Evolutionary conservation across 1,140 invertebrate genomes (phyloP).

Genomic region (Glomeris maerens): DNA sequence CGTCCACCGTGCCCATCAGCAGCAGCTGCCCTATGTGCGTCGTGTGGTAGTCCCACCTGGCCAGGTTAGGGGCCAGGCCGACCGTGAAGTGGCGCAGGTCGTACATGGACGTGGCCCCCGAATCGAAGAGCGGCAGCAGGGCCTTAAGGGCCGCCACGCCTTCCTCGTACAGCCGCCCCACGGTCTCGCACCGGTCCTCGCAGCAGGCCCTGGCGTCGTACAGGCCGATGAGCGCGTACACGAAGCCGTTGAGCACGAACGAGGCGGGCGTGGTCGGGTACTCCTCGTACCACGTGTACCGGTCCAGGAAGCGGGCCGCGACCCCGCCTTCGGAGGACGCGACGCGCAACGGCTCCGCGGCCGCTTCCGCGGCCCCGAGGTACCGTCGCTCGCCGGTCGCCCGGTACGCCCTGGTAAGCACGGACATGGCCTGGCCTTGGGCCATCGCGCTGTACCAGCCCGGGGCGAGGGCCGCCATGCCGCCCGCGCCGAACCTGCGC

Average conservation of each 20-base stretch:
- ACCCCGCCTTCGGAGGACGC: constrained; percentile 55
- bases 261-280: constrained; percentile 90
- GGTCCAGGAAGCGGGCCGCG: constrained; percentile 61
- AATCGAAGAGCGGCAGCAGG: constrained; percentile 84
- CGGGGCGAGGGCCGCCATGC: constrained; percentile 60
- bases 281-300: constrained; percentile 88
- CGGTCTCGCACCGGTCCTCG: constrained; percentile 37
- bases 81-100: constrained; percentile 86
- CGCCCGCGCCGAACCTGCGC: constrained; percentile 49
- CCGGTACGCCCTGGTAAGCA: constrained; percentile 75
- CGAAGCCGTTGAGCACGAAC: constrained; percentile 97
- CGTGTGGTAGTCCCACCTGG: constrained; percentile 92
- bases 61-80: constrained; percentile 70
- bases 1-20: constrained; percentile 71
- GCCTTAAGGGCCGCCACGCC: constrained; percentile 79
- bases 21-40: constrained; percentile 95
- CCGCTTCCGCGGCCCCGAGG: constrained; percentile 62
- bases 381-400: constrained; percentile 59
- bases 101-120: constrained; percentile 89
- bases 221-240: constrained; percentile 89
- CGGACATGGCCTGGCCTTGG: constrained; percentile 89
- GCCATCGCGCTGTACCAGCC: constrained; percentile 97
- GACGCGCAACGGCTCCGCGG: constrained; percentile 63
- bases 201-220: constrained; percentile 74
- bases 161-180: constrained; percentile 59